Evolutionary conservation across 2,888 invertebrate species (phyloP), one percentile per base, ranked within the genome.

Genomic region (Podabrus alpinus): DNA sequence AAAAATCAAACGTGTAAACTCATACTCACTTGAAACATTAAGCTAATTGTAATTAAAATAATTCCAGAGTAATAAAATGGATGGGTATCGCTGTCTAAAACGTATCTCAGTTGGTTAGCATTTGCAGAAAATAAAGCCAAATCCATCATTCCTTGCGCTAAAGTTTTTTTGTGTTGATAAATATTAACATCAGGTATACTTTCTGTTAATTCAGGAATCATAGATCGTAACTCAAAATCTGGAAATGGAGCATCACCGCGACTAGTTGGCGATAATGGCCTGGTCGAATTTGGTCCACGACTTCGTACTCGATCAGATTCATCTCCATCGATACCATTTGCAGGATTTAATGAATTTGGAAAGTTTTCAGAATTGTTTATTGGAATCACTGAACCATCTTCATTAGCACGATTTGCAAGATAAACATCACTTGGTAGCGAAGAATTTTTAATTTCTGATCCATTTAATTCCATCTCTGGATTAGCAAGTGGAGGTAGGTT

Each of bases 71-170:
- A 92, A 87, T 90, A 96, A 87, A 95, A 96, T 0, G 94, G 93
- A 86, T 95, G 94, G 0, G 87, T 81, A 2, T 86, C 87, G 0
- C 92, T 92, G 83, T 94, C 94, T 69, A 96, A 85, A 25, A 97
- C 94, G 86, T 96, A 96, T 80, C 96, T 91, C 73, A 97, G 89
- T 85, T 96, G 96, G 88, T 96, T 96, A 5, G 96, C 95, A 87
- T 97, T 97, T 1, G 96, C 96, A 0, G 95, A 95, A 62, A 97
- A 90, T 24, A 97, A 88, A 0, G 96, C 96, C 79, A 97, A 88
- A 86, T 96, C 96, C 95, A 96, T 95, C 96, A 96, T 96, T 5
- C 96, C 96, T 83, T 96, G 96, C 0, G 96, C 96, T 25, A 96
- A 88, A 15, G 95, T 96, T 86, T 97, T 97, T 86, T 95, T 96